Base-by-base conservation (phyloP, 2,888 invertebrate species). In the Drosophila parthenogenetica region DNA sequence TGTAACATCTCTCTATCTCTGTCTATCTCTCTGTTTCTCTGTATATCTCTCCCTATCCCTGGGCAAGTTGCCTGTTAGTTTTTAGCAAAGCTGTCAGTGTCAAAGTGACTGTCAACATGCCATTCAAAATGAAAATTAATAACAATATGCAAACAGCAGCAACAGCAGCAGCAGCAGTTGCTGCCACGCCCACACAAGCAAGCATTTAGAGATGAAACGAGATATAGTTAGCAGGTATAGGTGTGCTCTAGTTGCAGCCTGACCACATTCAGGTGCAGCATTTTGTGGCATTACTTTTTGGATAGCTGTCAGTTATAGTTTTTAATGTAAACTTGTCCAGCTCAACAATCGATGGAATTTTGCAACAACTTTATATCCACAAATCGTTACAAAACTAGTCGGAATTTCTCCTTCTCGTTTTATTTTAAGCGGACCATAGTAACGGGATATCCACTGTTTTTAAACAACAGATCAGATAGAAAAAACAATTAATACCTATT, bases 41-140 rank as follows among this genome's bases (percentile, higher is more conserved):
- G n/a, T 32, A 19, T 59, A 32, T 19, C 53, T 55, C 37, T 45
- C 37, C 63, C 32, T n/a, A 16, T 51, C 49, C 40, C 55, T 60
- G 37, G 35, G 39, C 50, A 67, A 60, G 43, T 70, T 61, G 64
- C 61, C 72, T 59, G 69, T 58, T 75, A 75, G 80, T 78, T 77
- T 81, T 77, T 81, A 81, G 73, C 76, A 77, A 80, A 81, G 85
- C 84, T 86, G 88, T 87, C 89, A 87, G 77, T 90, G 89, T 90
- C 87, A 89, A 89, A 87, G 79, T 80, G 87, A 88, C 89, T 90
- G 89, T 90, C 90, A 90, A 83, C 89, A 89, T 89, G 90, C 83
- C 89, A 89, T 84, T 89, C 90, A 90, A 84, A 89, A 83, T 86
- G 87, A 81, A 88, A 89, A 89, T 89, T 87, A 89, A 89, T 85